Conservation (phyloP, 2,113 vertebrate species). For the Mandrillus leucophaeus region DNA sequence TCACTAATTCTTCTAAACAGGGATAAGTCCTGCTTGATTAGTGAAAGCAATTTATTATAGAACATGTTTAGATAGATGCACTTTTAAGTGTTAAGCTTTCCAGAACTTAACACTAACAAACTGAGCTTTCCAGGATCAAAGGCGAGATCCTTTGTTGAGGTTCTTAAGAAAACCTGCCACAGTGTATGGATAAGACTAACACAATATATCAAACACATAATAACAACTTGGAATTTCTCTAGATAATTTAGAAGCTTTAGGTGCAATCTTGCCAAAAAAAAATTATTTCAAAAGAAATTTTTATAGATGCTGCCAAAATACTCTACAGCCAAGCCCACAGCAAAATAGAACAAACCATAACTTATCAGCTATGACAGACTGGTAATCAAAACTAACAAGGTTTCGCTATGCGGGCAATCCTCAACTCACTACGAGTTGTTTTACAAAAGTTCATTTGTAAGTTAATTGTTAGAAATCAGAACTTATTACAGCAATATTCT, state of each 20-base stretch:
- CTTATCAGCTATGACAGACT: neutral
- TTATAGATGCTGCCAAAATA: neutral
- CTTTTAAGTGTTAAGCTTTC: neutral
- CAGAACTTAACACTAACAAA: neutral
- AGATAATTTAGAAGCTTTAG: neutral
- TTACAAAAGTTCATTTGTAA: neutral
- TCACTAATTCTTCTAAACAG: conserved; percentile 74
- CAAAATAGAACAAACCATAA: neutral
- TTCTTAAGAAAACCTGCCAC: neutral
- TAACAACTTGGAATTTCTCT: neutral
- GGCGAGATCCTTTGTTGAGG: fast-evolving
- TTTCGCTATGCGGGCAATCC: neutral
- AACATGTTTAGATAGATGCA: conserved; percentile 52
- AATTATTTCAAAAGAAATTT: neutral
- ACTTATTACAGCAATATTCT: neutral
- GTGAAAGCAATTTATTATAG: conserved; percentile 62
- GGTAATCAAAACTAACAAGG: neutral
- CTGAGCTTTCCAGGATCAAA: neutral
- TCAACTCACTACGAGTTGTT: neutral
- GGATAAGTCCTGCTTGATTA: conserved; percentile 71
- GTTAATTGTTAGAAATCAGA: neutral
- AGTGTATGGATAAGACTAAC: neutral
- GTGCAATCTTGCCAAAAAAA: neutral
- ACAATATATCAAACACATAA: neutral
- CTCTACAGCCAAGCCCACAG: neutral